Percentiles rank a stretch among this genome's conserved stretches.
Conservation (phyloP, 2,797 vertebrate species). For the Lophotriccus pileatus region DNA sequence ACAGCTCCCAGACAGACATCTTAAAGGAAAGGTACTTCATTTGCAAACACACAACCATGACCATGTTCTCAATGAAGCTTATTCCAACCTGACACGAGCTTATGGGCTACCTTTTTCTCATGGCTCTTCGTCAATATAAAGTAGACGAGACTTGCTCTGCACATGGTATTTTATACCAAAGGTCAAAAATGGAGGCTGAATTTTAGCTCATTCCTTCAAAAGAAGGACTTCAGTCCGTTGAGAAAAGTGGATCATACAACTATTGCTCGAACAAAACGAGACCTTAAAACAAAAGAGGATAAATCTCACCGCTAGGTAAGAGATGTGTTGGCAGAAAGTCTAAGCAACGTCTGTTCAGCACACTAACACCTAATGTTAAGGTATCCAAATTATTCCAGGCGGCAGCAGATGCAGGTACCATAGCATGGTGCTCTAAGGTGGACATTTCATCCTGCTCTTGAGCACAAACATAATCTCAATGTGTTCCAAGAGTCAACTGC, state of each 20-base stretch:
- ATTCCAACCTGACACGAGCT: background rate
- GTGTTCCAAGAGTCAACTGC: background rate
- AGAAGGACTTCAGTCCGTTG: background rate
- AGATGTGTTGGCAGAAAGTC: background rate
- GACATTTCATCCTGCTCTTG: background rate
- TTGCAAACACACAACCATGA: background rate
- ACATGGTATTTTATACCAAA: background rate
- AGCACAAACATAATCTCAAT: rapidly evolving
- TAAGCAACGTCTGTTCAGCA: background rate
- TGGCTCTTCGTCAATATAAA: background rate
- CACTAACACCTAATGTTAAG: background rate
- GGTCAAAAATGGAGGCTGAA: background rate
- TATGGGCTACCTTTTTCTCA: background rate
- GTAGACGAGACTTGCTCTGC: background rate
- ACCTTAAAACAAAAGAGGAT: background rate
- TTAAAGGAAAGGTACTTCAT: background rate
- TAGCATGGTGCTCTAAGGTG: rapidly evolving
- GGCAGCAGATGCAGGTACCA: background rate
- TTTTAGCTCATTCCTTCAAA: background rate
- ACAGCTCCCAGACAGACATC: background rate
- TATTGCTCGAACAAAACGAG: background rate
- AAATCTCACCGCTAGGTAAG: background rate
- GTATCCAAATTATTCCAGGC: background rate
- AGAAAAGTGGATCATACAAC: background rate
- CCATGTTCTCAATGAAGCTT: background rate